A percentile compares a stretch with the other conserved stretches of the same genome.
These are phyloP conservation scores for Pristis pectinata DNA, from an alignment of 2,797 vertebrate genomes.

Conservation along the genomic window DNA sequence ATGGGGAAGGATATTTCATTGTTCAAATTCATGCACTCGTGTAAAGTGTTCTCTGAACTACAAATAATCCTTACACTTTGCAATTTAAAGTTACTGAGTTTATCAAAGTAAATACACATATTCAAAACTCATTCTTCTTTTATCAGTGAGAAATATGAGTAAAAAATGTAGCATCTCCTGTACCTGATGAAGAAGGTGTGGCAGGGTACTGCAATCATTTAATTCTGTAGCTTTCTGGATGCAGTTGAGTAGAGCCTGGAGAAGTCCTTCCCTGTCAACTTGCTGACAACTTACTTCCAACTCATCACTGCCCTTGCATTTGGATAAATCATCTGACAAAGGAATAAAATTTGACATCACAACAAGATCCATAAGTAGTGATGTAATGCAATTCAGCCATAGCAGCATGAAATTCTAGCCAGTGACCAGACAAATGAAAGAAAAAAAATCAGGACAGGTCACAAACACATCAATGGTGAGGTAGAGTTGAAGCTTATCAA, in stretches of 20 bases:
- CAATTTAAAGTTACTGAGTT: neutral
- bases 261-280: constrained; percentile 44
- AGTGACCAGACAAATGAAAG: neutral
- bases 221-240: constrained; percentile 58
- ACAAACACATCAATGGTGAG: no score
- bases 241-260: constrained; percentile 58
- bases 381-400: no score
- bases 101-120: neutral
- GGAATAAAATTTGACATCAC: no score
- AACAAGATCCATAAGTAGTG: no score
- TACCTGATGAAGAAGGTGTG: constrained; percentile 89
- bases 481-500: no score
- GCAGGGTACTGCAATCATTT: constrained; percentile 62
- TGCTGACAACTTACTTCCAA: constrained; percentile 45
- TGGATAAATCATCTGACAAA: neutral
- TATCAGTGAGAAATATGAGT: no score
- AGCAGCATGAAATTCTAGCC: no score
- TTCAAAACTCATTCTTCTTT: neutral
- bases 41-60: neutral
- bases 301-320: constrained; percentile 31
- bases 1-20: neutral
- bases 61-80: neutral
- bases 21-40: neutral
- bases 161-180: neutral
- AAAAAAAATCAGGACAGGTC: neutral